Base-by-base conservation (phyloP, 2,113 vertebrate species). In the Alethe castanea region DNA sequence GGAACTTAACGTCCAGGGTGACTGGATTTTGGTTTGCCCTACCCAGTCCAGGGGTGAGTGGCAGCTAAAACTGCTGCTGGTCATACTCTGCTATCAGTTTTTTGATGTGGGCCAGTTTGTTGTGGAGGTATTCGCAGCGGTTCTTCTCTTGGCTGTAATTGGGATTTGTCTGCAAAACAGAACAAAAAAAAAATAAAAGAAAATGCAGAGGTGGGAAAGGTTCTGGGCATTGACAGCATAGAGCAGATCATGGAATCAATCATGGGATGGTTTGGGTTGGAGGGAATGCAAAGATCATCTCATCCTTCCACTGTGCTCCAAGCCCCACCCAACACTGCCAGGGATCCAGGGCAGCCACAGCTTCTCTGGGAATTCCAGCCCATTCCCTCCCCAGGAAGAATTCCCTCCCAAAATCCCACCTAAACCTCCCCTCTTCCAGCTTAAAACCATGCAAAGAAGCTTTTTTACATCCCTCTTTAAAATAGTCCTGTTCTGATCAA, bases 101-200 rank as follows among this genome's bases (percentile, higher is more conserved):
- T 98, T 99, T 99, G 97, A 99, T 99, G 95, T 99, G 99, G 72
- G 99, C 99, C 98, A 99, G 99, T 98, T 99, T 99, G 98, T 99
- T 99, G 98, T 99, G 99, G 92, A 99, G 99, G 97, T 99, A 99
- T 99, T 99, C 99, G 81, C 99, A 99, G 97, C 99, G 98, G 92
- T 99, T 99, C 98, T 99, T 99, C 97, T 99, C 99, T 96, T 99
- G 98, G 98, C 98, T 98, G 98, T 99, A 99, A 90, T 99, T 99
- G 86, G 99, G 99, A 97, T 99, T 99, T 66, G 98, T 99, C 99
- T 99, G 98, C 0, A 96, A 97, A 56, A 81, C 48, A 81, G 23
- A 80, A 80, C 71, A 72, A 91, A 31, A 78, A 72, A 25, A 78
- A 78, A 7, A 35, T 35, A 35, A 71, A 84, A 86, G n/a, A 60